Percentiles rank a stretch among this genome's conserved stretches.
These are phyloP conservation scores for Frieseomelitta varia DNA, from an alignment of 1,140 invertebrate species.

Conservation along the genomic window DNA sequence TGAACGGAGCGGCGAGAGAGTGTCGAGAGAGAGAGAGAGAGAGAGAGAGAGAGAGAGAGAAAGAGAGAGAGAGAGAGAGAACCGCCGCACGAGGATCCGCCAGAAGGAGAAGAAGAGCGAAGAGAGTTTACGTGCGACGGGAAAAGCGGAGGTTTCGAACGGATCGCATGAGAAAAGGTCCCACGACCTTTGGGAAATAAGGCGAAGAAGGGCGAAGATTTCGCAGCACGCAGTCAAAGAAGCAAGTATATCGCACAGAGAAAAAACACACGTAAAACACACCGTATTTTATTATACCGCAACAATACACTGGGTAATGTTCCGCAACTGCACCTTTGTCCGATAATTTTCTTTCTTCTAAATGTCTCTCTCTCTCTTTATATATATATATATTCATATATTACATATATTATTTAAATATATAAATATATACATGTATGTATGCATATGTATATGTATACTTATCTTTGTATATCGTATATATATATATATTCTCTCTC, in stretches of 20 bases:
- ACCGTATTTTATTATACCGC: not conserved
- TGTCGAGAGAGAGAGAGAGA: too few species aligned
- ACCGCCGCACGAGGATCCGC: not conserved
- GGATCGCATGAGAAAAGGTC: constrained; percentile 18
- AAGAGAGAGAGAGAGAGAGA: too few species aligned
- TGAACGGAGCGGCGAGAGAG: not conserved
- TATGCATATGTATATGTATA: not conserved
- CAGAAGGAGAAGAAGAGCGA: not conserved
- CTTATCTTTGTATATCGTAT: not conserved
- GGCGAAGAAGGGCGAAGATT: constrained; percentile 6
- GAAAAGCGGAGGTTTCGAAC: not conserved
- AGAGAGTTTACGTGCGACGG: constrained; percentile 17
- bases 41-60: not conserved
- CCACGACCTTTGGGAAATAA: not conserved
- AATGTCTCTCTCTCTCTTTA: not conserved
- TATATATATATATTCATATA: not conserved
- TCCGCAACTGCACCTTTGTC: constrained; percentile 23
- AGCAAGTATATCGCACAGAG: constrained; percentile 36
- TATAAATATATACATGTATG: not conserved
- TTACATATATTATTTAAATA: constrained; percentile 1
- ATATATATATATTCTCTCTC: constrained; percentile 25
- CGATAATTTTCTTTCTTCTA: not conserved
- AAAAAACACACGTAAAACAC: not conserved
- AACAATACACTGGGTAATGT: not conserved
- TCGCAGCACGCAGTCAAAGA: constrained; percentile 29